Evolutionary conservation across 2,113 vertebrate species (phyloP).

Genomic region (Potamarius usumacintae): DNA sequence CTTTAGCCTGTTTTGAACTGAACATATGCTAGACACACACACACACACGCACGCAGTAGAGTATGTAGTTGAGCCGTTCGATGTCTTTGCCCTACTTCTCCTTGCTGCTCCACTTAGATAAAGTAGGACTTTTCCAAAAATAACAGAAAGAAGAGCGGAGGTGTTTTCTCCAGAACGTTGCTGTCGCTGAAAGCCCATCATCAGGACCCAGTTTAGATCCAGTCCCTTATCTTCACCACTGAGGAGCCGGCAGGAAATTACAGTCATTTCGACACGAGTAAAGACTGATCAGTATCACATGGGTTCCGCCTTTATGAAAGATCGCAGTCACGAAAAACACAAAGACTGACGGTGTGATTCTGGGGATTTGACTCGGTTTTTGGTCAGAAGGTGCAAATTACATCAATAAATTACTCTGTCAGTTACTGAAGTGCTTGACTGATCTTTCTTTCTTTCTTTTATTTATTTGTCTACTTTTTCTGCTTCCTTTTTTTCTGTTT

Average conservation of each 20-base stretch:
- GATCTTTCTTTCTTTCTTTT: too few species aligned
- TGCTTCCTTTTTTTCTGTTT: too few species aligned
- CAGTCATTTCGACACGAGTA: not conserved
- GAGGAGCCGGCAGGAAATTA: not conserved
- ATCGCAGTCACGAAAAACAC: not conserved
- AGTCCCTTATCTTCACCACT: not conserved
- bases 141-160: conserved; percentile 26
- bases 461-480: too few species aligned
- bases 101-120: conserved; percentile 67
- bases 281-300: not conserved
- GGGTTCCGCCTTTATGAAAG: not conserved
- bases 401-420: too few species aligned
- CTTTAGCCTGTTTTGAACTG: conserved; percentile 1
- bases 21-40: not conserved
- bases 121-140: conserved; percentile 66
- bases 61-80: conserved; percentile 45
- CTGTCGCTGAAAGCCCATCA: conserved; percentile 15
- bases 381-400: too few species aligned
- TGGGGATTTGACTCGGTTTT: too few species aligned
- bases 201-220: conserved; percentile 6
- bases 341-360: not conserved
- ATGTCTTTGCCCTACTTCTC: conserved; percentile 49
- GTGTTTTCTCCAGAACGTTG: conserved; percentile 5
- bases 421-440: too few species aligned
- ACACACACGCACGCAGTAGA: not conserved